These are phyloP conservation scores for Rhinatrema bivittatum DNA, from an alignment of 2,797 vertebrate genomes.

Conservation along the genomic window DNA sequence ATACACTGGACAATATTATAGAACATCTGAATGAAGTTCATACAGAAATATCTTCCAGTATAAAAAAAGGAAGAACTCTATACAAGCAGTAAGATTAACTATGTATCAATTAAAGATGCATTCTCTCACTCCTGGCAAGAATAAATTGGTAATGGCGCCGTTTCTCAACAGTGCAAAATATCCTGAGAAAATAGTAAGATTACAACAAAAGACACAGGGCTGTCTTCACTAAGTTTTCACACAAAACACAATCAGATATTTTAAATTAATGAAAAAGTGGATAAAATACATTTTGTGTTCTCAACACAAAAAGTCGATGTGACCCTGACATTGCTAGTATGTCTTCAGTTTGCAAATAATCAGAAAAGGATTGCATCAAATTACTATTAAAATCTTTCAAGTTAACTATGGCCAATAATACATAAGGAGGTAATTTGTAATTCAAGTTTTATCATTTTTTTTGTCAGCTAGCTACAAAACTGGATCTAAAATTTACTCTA, in stretches of 20 bases:
- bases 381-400: constrained; percentile 51
- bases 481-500: constrained; percentile 56
- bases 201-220: constrained; percentile 58
- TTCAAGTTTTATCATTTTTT: constrained; percentile 56
- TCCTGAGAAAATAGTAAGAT: constrained; percentile 73
- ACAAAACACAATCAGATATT: constrained; percentile 56
- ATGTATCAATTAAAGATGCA: constrained; percentile 52
- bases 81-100: constrained; percentile 44
- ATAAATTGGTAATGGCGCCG: constrained; percentile 57
- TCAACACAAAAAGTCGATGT: constrained; percentile 38
- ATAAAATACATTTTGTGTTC: constrained; percentile 39
- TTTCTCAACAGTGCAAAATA: constrained; percentile 53
- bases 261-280: constrained; percentile 49
- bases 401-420: constrained; percentile 66
- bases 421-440: constrained; percentile 71
- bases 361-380: constrained; percentile 51
- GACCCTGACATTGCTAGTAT: constrained; percentile 47
- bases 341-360: constrained; percentile 42
- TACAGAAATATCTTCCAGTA: constrained; percentile 56
- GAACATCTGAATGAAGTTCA: constrained; percentile 50
- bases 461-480: constrained; percentile 49
- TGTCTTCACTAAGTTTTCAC: constrained; percentile 58
- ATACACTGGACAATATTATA: constrained; percentile 48
- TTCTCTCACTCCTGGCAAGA: constrained; percentile 60
- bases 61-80: constrained; percentile 50